These are phyloP conservation scores for Urocolius indicus DNA, from an alignment of 2,113 vertebrate species.

Conservation along the genomic window DNA sequence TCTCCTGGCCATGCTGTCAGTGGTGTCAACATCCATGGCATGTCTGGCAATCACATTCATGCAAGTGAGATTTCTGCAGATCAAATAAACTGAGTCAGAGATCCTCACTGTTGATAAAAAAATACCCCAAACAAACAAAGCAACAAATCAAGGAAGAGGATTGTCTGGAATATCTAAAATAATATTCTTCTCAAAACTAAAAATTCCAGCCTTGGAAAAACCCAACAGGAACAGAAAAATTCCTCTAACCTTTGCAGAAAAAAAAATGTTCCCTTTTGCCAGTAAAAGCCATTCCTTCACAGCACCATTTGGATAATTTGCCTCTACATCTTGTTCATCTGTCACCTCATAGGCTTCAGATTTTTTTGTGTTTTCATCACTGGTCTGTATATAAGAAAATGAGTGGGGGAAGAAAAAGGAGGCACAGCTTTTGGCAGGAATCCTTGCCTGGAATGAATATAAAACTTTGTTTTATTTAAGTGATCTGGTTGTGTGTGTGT, in stretches of 20 bases:
- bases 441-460: conserved; percentile 65
- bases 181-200: background rate
- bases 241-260: conserved; percentile 41
- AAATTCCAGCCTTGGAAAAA: conserved; percentile 46
- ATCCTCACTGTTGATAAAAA: background rate
- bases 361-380: conserved; percentile 60
- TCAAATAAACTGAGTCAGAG: background rate
- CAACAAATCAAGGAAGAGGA: background rate
- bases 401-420: conserved; percentile 5
- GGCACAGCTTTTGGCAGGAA: conserved; percentile 51
- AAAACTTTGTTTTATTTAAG: conserved; percentile 66
- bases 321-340: conserved; percentile 56
- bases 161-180: background rate
- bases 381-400: conserved; percentile 42
- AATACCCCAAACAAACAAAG: background rate
- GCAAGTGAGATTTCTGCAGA: background rate
- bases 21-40: background rate
- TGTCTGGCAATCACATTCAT: background rate
- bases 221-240: conserved; percentile 28
- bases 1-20: background rate
- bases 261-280: conserved; percentile 21
- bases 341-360: conserved; percentile 61
- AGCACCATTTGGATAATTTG: conserved; percentile 35
- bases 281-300: conserved; percentile 42
- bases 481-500: conserved; percentile 29